Evolutionary conservation across 2,113 vertebrate genomes (phyloP).

Genomic region (Sula dactylatra): DNA sequence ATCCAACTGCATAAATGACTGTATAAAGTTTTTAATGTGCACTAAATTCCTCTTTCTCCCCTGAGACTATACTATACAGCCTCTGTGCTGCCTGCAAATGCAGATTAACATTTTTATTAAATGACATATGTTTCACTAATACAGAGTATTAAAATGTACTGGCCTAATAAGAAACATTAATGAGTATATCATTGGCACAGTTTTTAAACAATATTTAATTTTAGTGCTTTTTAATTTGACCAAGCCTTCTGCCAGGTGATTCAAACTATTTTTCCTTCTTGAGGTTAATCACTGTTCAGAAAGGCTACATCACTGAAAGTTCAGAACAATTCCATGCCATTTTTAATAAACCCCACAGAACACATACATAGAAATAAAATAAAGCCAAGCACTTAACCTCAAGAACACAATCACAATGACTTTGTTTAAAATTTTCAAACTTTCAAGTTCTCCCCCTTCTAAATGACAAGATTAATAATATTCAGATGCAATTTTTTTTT

Average conservation of each 20-base stretch:
- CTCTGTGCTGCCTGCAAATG: slow-evolving; percentile 51
- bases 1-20: slow-evolving; percentile 28
- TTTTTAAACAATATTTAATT: slow-evolving; percentile 50
- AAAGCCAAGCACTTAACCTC: slow-evolving; percentile 35
- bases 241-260: slow-evolving; percentile 32
- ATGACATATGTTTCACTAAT: slow-evolving; percentile 43
- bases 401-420: neutral
- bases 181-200: neutral
- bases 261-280: neutral
- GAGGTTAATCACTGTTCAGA: neutral
- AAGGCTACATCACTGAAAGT: neutral
- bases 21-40: slow-evolving; percentile 43
- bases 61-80: neutral
- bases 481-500: neutral
- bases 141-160: neutral
- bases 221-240: slow-evolving; percentile 49
- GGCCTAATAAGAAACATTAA: slow-evolving; percentile 44
- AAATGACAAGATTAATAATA: neutral
- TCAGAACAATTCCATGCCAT: neutral
- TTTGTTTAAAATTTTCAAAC: neutral
- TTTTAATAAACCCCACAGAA: slow-evolving; percentile 36
- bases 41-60: slow-evolving; percentile 50
- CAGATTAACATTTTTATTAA: slow-evolving; percentile 63
- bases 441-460: neutral
- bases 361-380: slow-evolving; percentile 3